Evolutionary conservation across 1,140 invertebrate genomes (phyloP), one percentile per base, ranked within the genome.

Genomic region (Lepidotrigona ventralis): DNA sequence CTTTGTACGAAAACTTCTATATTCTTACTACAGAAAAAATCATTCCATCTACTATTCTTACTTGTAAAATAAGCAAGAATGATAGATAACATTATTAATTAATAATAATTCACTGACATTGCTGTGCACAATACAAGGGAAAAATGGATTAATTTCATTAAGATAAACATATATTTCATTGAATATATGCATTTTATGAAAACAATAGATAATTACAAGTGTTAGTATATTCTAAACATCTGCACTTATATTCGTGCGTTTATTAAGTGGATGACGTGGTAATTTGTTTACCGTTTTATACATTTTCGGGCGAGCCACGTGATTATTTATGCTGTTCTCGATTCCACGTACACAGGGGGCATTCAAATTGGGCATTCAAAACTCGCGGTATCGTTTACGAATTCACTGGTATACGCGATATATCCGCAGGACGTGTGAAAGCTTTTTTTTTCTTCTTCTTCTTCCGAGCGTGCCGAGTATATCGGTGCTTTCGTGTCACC

Each of bases 401-500:
- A 78, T 78, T 81, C 79, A 71, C 9, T n/a, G 66, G 53, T 71
- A 77, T 63, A 56, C 53, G 60, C 54, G 26, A 70, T 70, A 39
- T 68, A 70, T 68, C 29, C 26, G 19, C 51, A 58, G 77, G 33
- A 73, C 73, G 53, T 64, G 71, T 72, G 87, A 85, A 85, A 85
- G 73, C 77, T 71, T 70, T 53, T 51, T 71, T 51, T 46, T 46
- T n/a, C n/a, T n/a, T n/a, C n/a, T 46, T 46, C 9, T 46, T 39
- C 39, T 6, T 8, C 8, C 69, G 56, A 64, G 63, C 76, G 76
- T 54, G 29, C 64, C 68, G 68, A 64, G 66, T 76, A 21, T 68
- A 84, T 88, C 71, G 80, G 69, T 66, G 73, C 69, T 88, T 86
- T 84, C 86, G 19, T 75, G 71, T 69, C 81, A 84, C 87, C 87